These are phyloP conservation scores for Epicauta chinensis DNA, from an alignment of 1,140 invertebrate species.

Conservation along the genomic window DNA sequence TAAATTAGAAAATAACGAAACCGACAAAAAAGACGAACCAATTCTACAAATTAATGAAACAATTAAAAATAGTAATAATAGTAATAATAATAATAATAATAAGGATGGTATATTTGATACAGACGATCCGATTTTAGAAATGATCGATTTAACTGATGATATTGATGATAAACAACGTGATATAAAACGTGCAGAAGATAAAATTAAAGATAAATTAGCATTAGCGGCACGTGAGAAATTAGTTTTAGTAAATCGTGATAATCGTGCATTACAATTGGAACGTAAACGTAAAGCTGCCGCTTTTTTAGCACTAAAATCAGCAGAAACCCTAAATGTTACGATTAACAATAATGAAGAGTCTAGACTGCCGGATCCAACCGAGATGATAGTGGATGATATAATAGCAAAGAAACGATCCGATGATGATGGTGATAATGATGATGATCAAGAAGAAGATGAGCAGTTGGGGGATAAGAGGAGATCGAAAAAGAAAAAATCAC, in stretches of 20 bases:
- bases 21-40: constrained; percentile 34
- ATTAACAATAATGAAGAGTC: too few species aligned
- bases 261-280: constrained; percentile 62
- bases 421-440: constrained; percentile 1
- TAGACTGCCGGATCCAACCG: not conserved
- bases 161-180: constrained; percentile 31
- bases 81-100: constrained; percentile 33
- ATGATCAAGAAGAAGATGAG: too few species aligned
- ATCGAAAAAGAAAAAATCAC: constrained; percentile 22
- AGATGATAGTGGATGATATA: constrained; percentile 1
- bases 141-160: constrained; percentile 51
- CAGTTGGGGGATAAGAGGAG: not conserved
- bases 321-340: not conserved
- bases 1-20: constrained; percentile 24
- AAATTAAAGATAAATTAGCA: constrained; percentile 56
- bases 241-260: constrained; percentile 49
- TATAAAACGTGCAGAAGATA: constrained; percentile 49
- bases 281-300: constrained; percentile 60
- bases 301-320: constrained; percentile 54
- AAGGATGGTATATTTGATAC: constrained; percentile 20
- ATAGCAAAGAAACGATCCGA: constrained; percentile 8
- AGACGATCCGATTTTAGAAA: constrained; percentile 41
- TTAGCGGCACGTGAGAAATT: constrained; percentile 56
- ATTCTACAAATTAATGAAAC: too few species aligned
- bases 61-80: not conserved